A percentile compares a stretch with the other conserved stretches of the same genome.
phyloP scores from a whole-genome alignment of 2,113 vertebrate species.

The Chaenocephalus aceratus region DNA sequence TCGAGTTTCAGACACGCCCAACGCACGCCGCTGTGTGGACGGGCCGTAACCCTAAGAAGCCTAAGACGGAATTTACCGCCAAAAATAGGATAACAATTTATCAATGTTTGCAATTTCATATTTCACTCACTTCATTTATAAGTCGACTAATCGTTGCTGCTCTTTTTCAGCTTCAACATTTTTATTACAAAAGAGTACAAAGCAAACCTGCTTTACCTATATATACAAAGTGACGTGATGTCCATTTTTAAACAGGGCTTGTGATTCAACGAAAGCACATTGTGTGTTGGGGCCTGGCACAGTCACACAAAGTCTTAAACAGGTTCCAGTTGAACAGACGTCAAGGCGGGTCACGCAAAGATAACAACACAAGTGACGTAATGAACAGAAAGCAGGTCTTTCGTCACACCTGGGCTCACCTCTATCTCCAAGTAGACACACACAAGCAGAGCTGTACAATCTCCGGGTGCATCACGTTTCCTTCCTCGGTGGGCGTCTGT shows the following conservation, averaged over 20 bases:
- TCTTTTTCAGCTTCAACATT: too few species aligned
- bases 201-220: too few species aligned
- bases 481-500: conserved; percentile 6
- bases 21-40: too few species aligned
- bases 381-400: conserved; percentile 6
- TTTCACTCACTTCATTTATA: too few species aligned
- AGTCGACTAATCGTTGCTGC: too few species aligned
- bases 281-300: neutral
- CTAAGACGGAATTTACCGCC: too few species aligned
- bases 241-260: conserved; percentile 61
- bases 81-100: too few species aligned
- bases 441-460: neutral
- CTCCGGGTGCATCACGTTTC: neutral
- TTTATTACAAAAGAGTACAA: too few species aligned
- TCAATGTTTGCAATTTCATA: too few species aligned
- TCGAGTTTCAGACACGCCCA: too few species aligned
- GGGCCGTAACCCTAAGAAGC: too few species aligned
- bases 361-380: conserved; percentile 18
- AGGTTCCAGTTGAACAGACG: conserved; percentile 32
- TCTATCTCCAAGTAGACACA: conserved; percentile 3
- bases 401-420: conserved; percentile 23
- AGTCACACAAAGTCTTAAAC: neutral
- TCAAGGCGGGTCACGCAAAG: conserved; percentile 16
- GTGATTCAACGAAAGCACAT: conserved; percentile 14
- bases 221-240: too few species aligned